These are phyloP conservation scores for Platorchestia sp. DNA, from an alignment of 1,140 invertebrate genomes.

Conservation along the genomic window DNA sequence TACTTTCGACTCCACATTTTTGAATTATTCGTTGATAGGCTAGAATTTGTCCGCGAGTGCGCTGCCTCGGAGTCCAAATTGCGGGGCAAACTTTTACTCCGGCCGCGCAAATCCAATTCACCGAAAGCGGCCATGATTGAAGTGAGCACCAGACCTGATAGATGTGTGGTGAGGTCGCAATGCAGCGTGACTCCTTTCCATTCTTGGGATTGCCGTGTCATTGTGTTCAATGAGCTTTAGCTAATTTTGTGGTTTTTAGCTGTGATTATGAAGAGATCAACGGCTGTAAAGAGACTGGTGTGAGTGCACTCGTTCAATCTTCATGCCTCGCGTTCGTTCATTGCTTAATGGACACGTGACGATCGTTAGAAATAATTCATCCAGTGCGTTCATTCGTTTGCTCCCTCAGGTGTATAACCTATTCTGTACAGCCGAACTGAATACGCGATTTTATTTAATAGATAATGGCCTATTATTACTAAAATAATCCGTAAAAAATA, in stretches of 20 bases:
- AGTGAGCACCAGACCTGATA: not conserved
- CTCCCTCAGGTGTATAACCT: no score
- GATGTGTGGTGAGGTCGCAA: not conserved
- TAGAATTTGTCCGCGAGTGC: not conserved
- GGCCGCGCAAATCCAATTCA: not conserved
- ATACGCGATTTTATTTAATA: no score
- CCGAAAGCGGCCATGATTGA: not conserved
- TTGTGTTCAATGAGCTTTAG: not conserved
- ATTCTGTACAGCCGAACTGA: not conserved
- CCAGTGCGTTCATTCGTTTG: no score
- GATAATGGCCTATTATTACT: not conserved
- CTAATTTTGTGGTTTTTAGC: not conserved
- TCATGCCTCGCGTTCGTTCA: not conserved
- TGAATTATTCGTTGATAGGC: not conserved
- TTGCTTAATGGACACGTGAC: not conserved
- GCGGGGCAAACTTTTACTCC: not conserved
- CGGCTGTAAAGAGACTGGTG: not conserved
- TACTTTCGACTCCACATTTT: not conserved
- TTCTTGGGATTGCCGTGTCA: not conserved
- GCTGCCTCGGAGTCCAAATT: not conserved
- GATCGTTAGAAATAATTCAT: not conserved
- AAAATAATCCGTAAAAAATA: not conserved
- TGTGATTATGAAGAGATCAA: not conserved
- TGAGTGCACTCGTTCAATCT: not conserved
- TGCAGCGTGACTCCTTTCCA: not conserved